A percentile compares a stretch with the other conserved stretches of the same genome.
Conservation (phyloP, 2,888 invertebrate species). For the Drosophila dives region DNA sequence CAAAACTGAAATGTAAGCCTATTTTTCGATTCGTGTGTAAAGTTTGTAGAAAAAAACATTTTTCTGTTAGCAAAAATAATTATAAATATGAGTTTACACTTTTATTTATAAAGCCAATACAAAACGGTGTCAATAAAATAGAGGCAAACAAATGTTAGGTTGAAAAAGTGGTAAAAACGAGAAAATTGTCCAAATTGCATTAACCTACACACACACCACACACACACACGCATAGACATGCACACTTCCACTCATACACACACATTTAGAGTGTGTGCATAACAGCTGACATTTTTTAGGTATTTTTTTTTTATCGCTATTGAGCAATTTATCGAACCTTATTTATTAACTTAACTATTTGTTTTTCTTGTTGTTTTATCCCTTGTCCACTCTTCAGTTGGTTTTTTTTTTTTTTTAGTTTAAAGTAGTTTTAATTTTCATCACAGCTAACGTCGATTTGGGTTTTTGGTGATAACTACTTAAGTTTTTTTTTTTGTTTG, state of each 20-base stretch:
- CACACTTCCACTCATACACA: conserved; percentile 2
- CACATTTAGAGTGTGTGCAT: not conserved
- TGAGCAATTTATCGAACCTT: conserved; percentile 40
- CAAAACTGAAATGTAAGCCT: not conserved
- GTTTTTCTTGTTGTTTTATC: conserved; percentile 13
- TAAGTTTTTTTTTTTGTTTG: not conserved
- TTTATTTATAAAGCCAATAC: not conserved
- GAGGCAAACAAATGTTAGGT: not conserved
- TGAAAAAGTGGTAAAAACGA: not conserved
- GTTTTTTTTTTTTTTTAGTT: conserved; percentile 36
- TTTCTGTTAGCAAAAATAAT: not conserved
- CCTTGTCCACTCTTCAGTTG: conserved; percentile 8
- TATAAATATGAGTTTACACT: not conserved
- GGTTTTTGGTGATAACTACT: conserved; percentile 27
- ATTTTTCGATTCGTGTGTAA: not conserved
- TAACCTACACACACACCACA: not conserved
- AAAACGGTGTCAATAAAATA: not conserved
- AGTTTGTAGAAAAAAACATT: not conserved
- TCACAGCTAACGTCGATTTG: conserved; percentile 70
- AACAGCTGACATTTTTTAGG: not conserved
- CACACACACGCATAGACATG: not conserved
- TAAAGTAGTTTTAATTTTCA: conserved; percentile 52
- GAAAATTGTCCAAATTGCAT: not conserved
- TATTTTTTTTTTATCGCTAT: conserved; percentile 7
- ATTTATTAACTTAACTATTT: conserved; percentile 22